Percentiles rank a stretch among this genome's conserved stretches.
phyloP scores from a whole-genome alignment of 2,113 vertebrate genomes.

The sheep (Ovis aries) region ARS-UI_Ramb_v3.0 NC_056056.1:115667001-115667500 shows the following conservation, averaged over 20 bases:
- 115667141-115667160: neutral
- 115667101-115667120: neutral
- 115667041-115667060: neutral
- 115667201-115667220: neutral
- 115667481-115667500: conserved; percentile 62
- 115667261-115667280: neutral
- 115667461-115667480: conserved; percentile 62
- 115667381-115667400: conserved; percentile 74
- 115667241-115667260: neutral
- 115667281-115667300: neutral
- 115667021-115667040: neutral
- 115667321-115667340: conserved; percentile 64
- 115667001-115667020: neutral
- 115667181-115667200: neutral
- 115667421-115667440: conserved; percentile 80
- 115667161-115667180: neutral
- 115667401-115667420: conserved; percentile 73
- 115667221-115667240: neutral
- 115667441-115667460: conserved; percentile 76
- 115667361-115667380: conserved; percentile 66
- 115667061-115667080: neutral
- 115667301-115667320: conserved; percentile 44
- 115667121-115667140: neutral
- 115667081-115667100: neutral
- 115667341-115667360: conserved; percentile 5